Conservation (phyloP, 2,113 vertebrate species). For the Dendropsophus ebraccatus region DNA sequence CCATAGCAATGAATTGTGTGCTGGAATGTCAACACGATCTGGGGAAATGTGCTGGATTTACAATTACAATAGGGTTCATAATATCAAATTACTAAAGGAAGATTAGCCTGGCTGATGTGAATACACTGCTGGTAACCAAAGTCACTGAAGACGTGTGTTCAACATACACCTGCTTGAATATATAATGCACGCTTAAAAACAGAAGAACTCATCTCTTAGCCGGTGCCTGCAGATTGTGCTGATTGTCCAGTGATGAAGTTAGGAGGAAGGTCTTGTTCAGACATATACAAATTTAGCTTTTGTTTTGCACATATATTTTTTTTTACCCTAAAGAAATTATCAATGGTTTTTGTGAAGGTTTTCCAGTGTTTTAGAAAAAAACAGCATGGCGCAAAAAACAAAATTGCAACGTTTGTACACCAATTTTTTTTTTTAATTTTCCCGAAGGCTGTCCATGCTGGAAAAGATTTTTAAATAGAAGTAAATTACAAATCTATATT, state of each 20-base stretch:
- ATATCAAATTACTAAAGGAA: not conserved
- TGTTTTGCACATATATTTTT: no score
- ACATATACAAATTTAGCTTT: no score
- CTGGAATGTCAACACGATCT: slow-evolving; percentile 1
- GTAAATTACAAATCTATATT: no score
- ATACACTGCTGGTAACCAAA: not conserved
- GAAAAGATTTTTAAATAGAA: no score
- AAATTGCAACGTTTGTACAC: no score
- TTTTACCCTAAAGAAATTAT: no score
- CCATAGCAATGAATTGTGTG: not conserved
- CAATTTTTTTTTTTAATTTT: no score
- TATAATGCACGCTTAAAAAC: not conserved
- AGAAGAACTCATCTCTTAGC: not conserved
- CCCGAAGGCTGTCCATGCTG: no score
- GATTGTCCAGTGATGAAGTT: not conserved
- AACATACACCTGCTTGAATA: not conserved
- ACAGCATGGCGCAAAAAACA: no score
- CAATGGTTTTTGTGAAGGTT: no score
- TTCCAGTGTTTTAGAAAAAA: no score
- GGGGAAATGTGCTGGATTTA: not conserved
- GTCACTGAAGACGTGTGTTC: slow-evolving; percentile 10
- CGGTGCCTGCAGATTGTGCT: not conserved
- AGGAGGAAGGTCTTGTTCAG: no score
- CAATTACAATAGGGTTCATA: not conserved
- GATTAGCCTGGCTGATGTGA: not conserved